Percentiles rank a stretch among this genome's conserved stretches.
These are phyloP conservation scores for Pterois miles DNA, from an alignment of 2,797 vertebrate species.

Conservation along the genomic window DNA sequence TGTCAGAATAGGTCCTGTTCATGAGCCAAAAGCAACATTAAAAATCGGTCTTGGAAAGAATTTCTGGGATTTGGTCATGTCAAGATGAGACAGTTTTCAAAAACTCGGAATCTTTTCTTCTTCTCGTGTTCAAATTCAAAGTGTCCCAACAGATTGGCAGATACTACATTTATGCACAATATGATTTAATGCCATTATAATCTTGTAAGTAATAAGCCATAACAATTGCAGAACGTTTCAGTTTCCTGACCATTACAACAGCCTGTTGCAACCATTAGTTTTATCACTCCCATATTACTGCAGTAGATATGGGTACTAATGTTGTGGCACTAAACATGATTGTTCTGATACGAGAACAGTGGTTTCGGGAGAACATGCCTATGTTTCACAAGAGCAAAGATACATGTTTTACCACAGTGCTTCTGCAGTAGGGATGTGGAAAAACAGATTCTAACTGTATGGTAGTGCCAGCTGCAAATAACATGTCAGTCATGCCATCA, in stretches of 20 bases:
- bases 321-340: too few species aligned
- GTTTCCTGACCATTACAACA: neutral
- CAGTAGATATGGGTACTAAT: too few species aligned
- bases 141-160: too few species aligned
- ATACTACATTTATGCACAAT: neutral
- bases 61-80: too few species aligned
- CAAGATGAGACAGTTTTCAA: neutral
- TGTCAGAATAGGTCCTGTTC: conserved; percentile 20
- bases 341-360: too few species aligned
- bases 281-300: too few species aligned
- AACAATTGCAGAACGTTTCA: neutral
- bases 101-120: neutral
- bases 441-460: neutral
- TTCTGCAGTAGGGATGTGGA: neutral
- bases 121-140: neutral
- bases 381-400: neutral
- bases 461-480: neutral
- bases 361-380: too few species aligned
- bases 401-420: neutral
- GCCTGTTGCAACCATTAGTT: neutral
- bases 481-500: neutral
- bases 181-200: neutral
- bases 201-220: neutral
- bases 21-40: neutral
- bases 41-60: neutral